Percentiles rank a stretch among this genome's conserved stretches.
These are phyloP conservation scores for Echinarachnius parma DNA, from an alignment of 53 echinoderm and acorn worm species.

Conservation along the genomic window DNA sequence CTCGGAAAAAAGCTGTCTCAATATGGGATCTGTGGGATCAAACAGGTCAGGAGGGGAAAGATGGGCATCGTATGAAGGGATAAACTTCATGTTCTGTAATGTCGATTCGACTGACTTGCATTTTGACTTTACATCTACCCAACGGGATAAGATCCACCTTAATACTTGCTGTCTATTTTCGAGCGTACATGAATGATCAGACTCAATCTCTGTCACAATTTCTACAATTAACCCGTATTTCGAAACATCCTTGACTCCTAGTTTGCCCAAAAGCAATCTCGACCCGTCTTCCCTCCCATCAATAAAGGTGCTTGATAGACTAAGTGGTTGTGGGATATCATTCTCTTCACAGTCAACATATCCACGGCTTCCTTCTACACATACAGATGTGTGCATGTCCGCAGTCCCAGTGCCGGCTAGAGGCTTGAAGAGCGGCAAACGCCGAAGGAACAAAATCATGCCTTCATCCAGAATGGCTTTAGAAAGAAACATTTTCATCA, in stretches of 20 bases:
- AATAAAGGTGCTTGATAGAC: conserved; percentile 5
- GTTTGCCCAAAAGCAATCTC: conserved; percentile 6
- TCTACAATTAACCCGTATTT: conserved; percentile 8
- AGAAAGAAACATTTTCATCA: no score
- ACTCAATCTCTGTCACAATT: conserved; percentile 3
- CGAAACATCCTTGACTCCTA: background rate
- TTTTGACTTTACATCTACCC: conserved; percentile 4
- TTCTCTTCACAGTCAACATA: background rate
- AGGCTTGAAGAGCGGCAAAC: no score
- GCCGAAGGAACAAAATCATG: no score
- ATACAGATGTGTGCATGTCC: no score
- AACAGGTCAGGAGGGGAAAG: conserved; percentile 52
- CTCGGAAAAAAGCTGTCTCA: conserved; percentile 30
- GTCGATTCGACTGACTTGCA: conserved; percentile 3
- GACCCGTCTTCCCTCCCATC: conserved; percentile 11
- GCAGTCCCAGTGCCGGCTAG: no score
- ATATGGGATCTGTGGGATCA: conserved; percentile 48
- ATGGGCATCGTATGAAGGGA: conserved; percentile 28
- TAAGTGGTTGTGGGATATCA: conserved; percentile 14
- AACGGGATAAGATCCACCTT: conserved; percentile 10
- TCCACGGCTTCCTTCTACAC: conserved; percentile 1
- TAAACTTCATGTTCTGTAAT: conserved; percentile 39
- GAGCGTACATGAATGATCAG: background rate
- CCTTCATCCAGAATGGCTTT: no score
- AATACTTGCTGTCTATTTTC: background rate